Evolutionary conservation across 2,113 vertebrate species (phyloP).

Genomic region (Leptocoma aspasia): DNA sequence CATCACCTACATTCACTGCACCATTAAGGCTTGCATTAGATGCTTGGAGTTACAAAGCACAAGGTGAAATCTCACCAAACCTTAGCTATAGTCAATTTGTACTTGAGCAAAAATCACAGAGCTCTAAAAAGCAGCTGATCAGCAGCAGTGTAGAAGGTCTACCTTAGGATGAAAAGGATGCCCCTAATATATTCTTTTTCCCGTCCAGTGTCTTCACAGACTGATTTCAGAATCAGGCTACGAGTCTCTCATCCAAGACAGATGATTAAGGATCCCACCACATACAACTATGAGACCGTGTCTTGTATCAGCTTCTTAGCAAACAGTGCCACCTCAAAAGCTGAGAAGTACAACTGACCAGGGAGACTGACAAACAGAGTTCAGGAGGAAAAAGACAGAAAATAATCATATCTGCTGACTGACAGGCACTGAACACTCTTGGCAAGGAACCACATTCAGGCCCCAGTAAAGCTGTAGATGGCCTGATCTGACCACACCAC

Average conservation of each 20-base stretch:
- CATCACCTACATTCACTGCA: neutral
- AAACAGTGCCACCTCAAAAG: neutral
- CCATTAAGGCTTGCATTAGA: neutral
- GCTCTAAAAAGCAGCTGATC: neutral
- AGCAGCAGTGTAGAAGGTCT: neutral
- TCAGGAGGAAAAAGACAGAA: neutral
- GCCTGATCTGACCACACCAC: neutral
- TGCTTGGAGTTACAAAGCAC: neutral
- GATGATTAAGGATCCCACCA: neutral
- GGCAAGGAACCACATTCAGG: neutral
- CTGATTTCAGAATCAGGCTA: neutral
- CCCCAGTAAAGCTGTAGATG: neutral
- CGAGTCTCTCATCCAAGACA: neutral
- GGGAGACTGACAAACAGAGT: neutral
- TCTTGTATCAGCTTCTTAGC: neutral
- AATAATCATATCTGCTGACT: neutral
- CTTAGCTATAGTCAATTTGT: neutral
- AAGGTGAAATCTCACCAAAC: neutral
- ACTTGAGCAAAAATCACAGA: neutral
- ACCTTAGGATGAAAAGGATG: neutral
- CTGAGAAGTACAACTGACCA: neutral
- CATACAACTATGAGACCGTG: neutral
- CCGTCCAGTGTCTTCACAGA: neutral
- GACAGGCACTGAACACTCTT: neutral
- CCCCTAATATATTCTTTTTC: neutral